These are phyloP conservation scores for Platycercus adscitus DNA, from an alignment of 2,113 vertebrate genomes.

Conservation along the genomic window DNA sequence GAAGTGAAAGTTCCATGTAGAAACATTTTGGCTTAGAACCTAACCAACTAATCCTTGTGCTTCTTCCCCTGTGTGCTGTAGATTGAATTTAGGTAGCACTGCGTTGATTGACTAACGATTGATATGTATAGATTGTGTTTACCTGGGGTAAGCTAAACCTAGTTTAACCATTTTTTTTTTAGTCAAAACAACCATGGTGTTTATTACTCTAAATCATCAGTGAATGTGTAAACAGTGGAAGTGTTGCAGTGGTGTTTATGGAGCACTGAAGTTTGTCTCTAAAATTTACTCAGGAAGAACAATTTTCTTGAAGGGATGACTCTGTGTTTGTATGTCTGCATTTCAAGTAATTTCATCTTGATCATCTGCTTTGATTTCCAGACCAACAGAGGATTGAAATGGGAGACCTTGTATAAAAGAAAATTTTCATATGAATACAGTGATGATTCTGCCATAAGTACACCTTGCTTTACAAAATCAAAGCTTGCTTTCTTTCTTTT, in stretches of 20 bases:
- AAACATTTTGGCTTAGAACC: neutral
- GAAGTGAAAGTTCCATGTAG: neutral
- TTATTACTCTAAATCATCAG: neutral
- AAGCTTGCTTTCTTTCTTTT: conserved; percentile 29
- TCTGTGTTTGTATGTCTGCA: neutral
- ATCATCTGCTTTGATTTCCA: conserved; percentile 11
- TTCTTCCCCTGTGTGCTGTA: neutral
- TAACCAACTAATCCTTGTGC: neutral
- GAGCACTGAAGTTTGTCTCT: neutral
- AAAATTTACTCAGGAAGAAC: neutral
- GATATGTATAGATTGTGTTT: neutral
- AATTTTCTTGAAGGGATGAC: neutral
- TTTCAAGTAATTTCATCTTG: neutral
- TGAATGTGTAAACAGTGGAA: neutral
- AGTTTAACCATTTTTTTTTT: neutral
- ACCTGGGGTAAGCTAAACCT: neutral
- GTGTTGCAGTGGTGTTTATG: neutral
- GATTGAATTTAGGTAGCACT: neutral
- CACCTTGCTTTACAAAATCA: neutral
- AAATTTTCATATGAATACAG: neutral
- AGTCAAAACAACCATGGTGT: neutral
- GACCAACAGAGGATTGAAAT: neutral
- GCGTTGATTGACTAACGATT: neutral
- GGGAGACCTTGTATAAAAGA: neutral
- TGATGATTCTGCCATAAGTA: neutral